phyloP scores from a whole-genome alignment of 2,888 invertebrate genomes.

The Pimpla rufipes region DNA sequence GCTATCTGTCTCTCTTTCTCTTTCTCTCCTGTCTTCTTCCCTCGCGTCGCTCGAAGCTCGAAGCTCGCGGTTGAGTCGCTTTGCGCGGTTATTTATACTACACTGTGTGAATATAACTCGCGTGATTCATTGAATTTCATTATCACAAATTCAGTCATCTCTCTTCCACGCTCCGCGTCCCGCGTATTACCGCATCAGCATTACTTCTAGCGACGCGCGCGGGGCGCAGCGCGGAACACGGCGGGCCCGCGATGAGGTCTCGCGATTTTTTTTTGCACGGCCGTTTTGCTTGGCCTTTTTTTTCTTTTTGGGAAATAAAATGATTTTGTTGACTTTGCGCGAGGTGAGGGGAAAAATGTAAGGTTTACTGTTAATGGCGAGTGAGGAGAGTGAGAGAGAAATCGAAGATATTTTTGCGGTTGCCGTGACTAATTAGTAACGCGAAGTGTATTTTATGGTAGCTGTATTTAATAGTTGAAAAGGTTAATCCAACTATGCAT shows the following conservation, averaged over 20 bases:
- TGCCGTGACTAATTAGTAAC: too few relatives aligned
- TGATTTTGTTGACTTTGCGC: neutral
- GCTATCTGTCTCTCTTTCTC: neutral
- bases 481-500: too few relatives aligned
- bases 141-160: conserved; percentile 60
- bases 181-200: conserved; percentile 10
- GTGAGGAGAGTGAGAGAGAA: too few relatives aligned
- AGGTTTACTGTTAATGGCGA: too few relatives aligned
- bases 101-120: conserved; percentile 50
- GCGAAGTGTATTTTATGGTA: too few relatives aligned
- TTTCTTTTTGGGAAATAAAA: neutral
- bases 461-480: too few relatives aligned
- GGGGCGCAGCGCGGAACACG: conserved; percentile 13
- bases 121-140: conserved; percentile 62
- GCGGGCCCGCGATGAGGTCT: neutral
- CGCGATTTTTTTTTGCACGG: neutral
- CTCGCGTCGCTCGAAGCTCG: neutral
- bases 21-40: neutral
- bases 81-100: conserved; percentile 48
- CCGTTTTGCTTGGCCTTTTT: neutral
- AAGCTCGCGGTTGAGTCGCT: conserved; percentile 32
- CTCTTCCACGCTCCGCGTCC: conserved; percentile 9
- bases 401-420: too few relatives aligned
- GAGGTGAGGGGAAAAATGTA: neutral
- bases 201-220: neutral